phyloP scores from a whole-genome alignment of 2,797 vertebrate species.

The Paratrypauchen microcephalus region DNA sequence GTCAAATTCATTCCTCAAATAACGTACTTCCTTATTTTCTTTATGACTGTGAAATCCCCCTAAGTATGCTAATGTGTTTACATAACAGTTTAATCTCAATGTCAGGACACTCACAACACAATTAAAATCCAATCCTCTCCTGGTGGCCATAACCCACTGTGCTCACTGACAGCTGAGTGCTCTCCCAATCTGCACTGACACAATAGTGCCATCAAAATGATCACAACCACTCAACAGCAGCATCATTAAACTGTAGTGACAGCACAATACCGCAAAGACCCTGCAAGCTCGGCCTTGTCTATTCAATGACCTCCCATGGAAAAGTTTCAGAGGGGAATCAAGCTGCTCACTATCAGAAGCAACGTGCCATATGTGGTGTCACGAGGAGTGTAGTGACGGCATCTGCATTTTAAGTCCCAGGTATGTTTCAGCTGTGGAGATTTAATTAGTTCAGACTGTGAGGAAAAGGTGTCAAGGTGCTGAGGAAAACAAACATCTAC shows the following conservation, averaged over 20 bases:
- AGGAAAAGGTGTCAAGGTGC: not conserved
- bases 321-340: constrained; percentile 27
- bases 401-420: constrained; percentile 16
- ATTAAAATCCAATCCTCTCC: constrained; percentile 68
- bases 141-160: constrained; percentile 57
- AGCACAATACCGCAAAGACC: constrained; percentile 31
- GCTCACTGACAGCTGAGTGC: constrained; percentile 53
- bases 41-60: constrained; percentile 2
- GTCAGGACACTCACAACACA: constrained; percentile 49
- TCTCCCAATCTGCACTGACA: constrained; percentile 40
- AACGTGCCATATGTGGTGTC: constrained; percentile 21
- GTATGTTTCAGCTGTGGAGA: constrained; percentile 14
- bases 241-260: constrained; percentile 36
- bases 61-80: not conserved
- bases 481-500: not conserved
- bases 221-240: constrained; percentile 40
- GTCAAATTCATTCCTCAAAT: not conserved
- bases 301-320: constrained; percentile 32
- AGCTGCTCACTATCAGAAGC: constrained; percentile 29
- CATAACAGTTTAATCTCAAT: constrained; percentile 48
- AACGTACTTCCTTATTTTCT: not conserved
- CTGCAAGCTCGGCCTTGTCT: constrained; percentile 39
- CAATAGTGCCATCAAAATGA: constrained; percentile 50
- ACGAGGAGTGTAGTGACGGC: constrained; percentile 2
- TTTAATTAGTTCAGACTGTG: constrained; percentile 1